A percentile compares a stretch with the other conserved stretches of the same genome.
phyloP scores from a whole-genome alignment of 2,113 vertebrate species.

The Delphinapterus leucas region DNA sequence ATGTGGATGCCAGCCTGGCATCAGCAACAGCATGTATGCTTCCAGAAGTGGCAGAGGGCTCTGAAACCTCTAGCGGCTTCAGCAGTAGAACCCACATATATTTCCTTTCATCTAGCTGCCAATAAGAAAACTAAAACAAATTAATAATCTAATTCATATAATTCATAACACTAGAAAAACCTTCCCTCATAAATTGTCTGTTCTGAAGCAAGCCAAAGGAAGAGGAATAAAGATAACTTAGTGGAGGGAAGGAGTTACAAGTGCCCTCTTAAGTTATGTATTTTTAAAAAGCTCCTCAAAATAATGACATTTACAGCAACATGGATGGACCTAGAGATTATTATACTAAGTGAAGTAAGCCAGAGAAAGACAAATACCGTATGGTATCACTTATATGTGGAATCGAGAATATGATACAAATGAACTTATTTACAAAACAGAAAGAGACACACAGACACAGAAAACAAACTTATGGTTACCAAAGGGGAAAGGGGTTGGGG shows the following conservation, averaged over 20 bases:
- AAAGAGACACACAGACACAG: neutral
- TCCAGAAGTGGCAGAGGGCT: neutral
- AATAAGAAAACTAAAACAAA: conserved; percentile 43
- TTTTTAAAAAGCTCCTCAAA: neutral
- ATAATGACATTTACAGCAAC: neutral
- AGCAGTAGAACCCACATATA: neutral
- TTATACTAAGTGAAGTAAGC: neutral
- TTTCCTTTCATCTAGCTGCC: neutral
- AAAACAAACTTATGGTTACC: neutral
- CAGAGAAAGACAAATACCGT: neutral
- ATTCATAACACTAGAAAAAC: conserved; percentile 10
- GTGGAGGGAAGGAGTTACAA: neutral
- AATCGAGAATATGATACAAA: neutral
- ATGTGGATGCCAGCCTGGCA: neutral
- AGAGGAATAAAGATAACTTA: conserved; percentile 4
- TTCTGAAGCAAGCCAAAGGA: conserved; percentile 21
- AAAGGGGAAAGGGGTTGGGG: neutral
- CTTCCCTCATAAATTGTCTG: neutral
- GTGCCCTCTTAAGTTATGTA: neutral
- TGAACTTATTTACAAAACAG: neutral
- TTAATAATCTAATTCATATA: neutral
- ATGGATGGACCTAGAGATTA: neutral
- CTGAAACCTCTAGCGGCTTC: neutral
- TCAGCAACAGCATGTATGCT: neutral
- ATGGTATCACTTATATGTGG: neutral